Evolutionary conservation across 2,113 vertebrate species (phyloP), one percentile per base, ranked within the genome.

Genomic region (Oncorhynchus masou): DNA sequence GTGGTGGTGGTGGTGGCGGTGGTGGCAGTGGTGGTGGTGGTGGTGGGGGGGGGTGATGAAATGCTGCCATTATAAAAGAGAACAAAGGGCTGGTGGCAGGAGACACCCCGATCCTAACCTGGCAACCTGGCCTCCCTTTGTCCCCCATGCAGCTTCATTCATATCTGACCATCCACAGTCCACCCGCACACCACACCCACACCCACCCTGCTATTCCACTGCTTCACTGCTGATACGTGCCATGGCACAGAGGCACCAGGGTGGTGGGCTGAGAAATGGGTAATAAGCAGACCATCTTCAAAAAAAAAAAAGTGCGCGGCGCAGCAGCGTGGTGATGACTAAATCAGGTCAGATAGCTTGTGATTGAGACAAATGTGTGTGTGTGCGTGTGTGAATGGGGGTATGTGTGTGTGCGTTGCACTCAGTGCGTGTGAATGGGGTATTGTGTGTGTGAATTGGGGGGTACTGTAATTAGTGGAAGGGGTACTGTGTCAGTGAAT

Each of bases 261-360:
- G 70, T 1, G n/a, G 73, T 19, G 11, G 5, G 31, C 79, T 79
- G 65, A 76, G 89, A 89, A 83, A 99, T 99, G 98, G 98, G 98
- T 86, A 98, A 94, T 93, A 98, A 98, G 85, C 98, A 99, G 91
- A 95, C 94, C 2, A 90, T 96, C 84, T 99, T 99, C 79, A 96
- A n/a, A n/a, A n/a, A n/a, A n/a, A n/a, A n/a, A n/a, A n/a, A n/a
- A n/a, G n/a, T n/a, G n/a, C n/a, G n/a, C 96, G 5, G 91, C 90
- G 0, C 94, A 97, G 88, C 98, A 99, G 77, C n/a, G n/a, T n/a
- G n/a, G n/a, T n/a, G n/a, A n/a, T n/a, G n/a, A n/a, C n/a, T n/a
- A n/a, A n/a, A n/a, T n/a, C n/a, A n/a, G n/a, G n/a, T n/a, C n/a
- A n/a, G n/a, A n/a, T n/a, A n/a, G n/a, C n/a, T n/a, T n/a, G n/a